Base-by-base conservation (phyloP, 2,113 vertebrate genomes). In the Rhinolophus ferrumequinum region DNA sequence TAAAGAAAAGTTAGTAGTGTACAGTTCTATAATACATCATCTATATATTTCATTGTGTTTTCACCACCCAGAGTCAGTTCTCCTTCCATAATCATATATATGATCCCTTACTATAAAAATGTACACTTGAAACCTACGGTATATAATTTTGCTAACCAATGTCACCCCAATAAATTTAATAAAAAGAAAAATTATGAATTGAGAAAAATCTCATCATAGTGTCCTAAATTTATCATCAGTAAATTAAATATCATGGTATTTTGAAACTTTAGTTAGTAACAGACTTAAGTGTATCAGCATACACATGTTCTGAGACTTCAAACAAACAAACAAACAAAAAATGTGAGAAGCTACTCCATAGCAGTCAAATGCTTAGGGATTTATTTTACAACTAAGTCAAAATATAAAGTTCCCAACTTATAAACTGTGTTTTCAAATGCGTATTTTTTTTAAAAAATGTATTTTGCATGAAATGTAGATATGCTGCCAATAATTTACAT, bases 381-480 rank as follows among this genome's bases (percentile, higher is more conserved):
- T 83, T 70, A 33, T 67, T 88, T 75, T 33, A 24, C 7, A 58
- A 14, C 18, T 24, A 67, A 47, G n/a, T 72, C 13, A 80, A 83
- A 88, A 33, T 22, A 85, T n/a, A 41, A 58, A 30, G 8, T 92
- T 94, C 62, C 52, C 19, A 62, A 70, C 6, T 77, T 64, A 92
- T 44, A 2, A 56, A 70, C 13, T 64, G 2, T 54, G 19, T 22
- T 69, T 82, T 3, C 35, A n/a, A 86, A 76, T 82, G 12, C 6
- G 35, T 67, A 56, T 93, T 94, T 60, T 50, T 93, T 94, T 60
- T 50, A 12, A 60, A 26, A 76, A 44, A 88, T 72, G 5, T 6
- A 83, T 47, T 52, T 80, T 84, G 4, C 11, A 38, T 75, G 80
- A 88, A 95, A 95, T 88, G 81, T 76, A 94, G 94, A 56, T 44